phyloP scores from a whole-genome alignment of 2,113 vertebrate genomes.

The Albula glossodonta region DNA sequence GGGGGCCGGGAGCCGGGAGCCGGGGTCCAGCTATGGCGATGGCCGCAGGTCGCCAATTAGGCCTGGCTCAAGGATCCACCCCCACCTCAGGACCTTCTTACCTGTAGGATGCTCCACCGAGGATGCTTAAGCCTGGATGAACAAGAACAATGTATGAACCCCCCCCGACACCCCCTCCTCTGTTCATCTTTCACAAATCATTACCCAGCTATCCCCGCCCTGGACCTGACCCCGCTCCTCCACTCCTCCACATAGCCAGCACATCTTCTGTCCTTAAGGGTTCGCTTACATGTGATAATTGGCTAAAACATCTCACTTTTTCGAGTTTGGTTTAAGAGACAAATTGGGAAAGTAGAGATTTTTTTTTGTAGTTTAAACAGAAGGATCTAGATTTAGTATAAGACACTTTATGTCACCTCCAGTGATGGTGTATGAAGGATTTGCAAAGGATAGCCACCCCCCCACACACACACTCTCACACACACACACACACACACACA shows the following conservation, averaged over 20 bases:
- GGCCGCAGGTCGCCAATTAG: slow-evolving; percentile 54
- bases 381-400: too few species aligned
- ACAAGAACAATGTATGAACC: slow-evolving; percentile 51
- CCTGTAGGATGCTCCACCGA: slow-evolving; percentile 38
- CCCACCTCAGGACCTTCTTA: background rate
- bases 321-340: too few species aligned
- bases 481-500: too few species aligned
- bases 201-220: background rate
- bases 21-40: slow-evolving; percentile 14
- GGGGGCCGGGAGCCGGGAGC: background rate
- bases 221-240: background rate
- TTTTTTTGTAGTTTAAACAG: too few species aligned
- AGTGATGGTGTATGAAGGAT: too few species aligned
- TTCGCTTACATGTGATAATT: too few species aligned
- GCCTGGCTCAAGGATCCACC: slow-evolving; percentile 19
- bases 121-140: slow-evolving; percentile 53
- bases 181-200: slow-evolving; percentile 28
- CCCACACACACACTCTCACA: too few species aligned
- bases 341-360: too few species aligned
- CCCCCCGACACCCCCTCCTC: background rate
- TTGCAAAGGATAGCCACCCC: too few species aligned
- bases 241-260: background rate
- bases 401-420: too few species aligned
- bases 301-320: too few species aligned
- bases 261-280: background rate